These are phyloP conservation scores for Drosophila pegasa DNA, from an alignment of 2,888 invertebrate genomes.

Conservation along the genomic window DNA sequence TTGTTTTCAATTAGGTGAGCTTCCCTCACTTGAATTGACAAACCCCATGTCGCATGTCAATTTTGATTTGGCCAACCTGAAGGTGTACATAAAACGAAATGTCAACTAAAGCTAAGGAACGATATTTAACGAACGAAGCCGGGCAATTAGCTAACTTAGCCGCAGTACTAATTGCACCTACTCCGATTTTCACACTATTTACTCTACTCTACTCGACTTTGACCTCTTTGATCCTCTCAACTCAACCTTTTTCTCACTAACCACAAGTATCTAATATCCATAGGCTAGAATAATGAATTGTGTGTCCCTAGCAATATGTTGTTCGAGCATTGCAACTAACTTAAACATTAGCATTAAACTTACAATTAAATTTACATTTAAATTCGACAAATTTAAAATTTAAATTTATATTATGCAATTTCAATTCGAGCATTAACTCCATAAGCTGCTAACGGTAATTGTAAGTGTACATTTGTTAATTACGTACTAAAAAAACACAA, in stretches of 20 bases:
- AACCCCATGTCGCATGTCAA: conserved; percentile 57
- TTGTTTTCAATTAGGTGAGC: conserved; percentile 67
- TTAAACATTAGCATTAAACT: conserved; percentile 31
- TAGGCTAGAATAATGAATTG: conserved; percentile 82
- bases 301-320: conserved; percentile 44
- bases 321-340: conserved; percentile 36
- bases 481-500: conserved; percentile 47
- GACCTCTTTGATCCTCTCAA: conserved; percentile 30
- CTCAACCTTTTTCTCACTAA: conserved; percentile 43
- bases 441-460: conserved; percentile 65
- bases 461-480: conserved; percentile 77
- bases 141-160: conserved; percentile 1
- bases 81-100: conserved; percentile 45
- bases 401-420: conserved; percentile 37
- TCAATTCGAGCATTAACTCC: conserved; percentile 31
- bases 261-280: conserved; percentile 36
- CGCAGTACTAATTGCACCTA: conserved; percentile 11
- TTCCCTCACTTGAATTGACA: neutral
- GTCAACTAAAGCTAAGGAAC: conserved; percentile 36
- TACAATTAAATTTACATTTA: conserved; percentile 32
- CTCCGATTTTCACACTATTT: conserved; percentile 22
- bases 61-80: conserved; percentile 51
- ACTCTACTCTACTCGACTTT: conserved; percentile 32
- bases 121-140: conserved; percentile 17
- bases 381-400: conserved; percentile 36